Conservation (phyloP, 2,797 vertebrate species). For the Micromesistius poutassou region DNA sequence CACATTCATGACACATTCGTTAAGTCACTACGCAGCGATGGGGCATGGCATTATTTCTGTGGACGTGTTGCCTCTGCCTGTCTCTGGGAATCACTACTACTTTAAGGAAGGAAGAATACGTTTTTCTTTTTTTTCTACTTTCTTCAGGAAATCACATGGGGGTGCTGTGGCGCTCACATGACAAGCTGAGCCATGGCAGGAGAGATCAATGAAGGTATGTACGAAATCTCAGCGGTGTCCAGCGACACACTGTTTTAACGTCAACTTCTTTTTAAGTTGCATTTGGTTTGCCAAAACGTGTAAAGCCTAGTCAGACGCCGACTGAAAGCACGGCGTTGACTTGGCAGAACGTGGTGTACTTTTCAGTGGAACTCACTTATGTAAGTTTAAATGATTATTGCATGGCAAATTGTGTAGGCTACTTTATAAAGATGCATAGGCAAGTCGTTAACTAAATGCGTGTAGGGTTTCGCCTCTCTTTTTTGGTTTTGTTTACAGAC, state of each 20-base stretch:
- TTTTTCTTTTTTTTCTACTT: slow-evolving; percentile 52
- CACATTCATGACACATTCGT: neutral
- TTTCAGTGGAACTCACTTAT: neutral
- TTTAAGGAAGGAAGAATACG: slow-evolving; percentile 55
- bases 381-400: neutral
- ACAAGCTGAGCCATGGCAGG: slow-evolving; percentile 74
- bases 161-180: slow-evolving; percentile 76
- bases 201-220: slow-evolving; percentile 76
- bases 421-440: neutral
- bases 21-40: neutral
- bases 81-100: slow-evolving; percentile 55
- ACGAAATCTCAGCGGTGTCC: neutral
- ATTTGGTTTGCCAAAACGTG: neutral
- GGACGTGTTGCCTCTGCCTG: neutral
- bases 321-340: neutral
- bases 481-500: neutral
- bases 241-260: neutral
- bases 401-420: neutral
- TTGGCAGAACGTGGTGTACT: neutral
- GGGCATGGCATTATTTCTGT: too few species aligned
- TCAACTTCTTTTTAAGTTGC: neutral
- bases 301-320: neutral
- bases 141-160: slow-evolving; percentile 82
- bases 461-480: neutral
- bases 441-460: too few species aligned